Conservation (phyloP, 2,888 invertebrate genomes). For the Omphaloscelis lunosa region DNA sequence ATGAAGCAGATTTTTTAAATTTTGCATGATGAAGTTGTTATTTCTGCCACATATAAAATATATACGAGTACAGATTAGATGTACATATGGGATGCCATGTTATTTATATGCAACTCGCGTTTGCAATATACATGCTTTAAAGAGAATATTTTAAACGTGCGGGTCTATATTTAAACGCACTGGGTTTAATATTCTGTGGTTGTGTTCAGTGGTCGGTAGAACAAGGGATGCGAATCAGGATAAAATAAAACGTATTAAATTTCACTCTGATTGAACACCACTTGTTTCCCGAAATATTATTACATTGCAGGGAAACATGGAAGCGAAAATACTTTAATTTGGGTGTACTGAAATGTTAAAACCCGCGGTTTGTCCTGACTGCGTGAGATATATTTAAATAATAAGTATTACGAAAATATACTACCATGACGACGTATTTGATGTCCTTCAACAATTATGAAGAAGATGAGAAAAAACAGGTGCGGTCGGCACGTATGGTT, state of each 20-base stretch:
- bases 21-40: neutral
- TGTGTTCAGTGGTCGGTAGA: neutral
- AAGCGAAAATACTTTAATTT: neutral
- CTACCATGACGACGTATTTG: neutral
- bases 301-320: no score
- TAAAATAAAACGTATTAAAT: neutral
- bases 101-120: neutral
- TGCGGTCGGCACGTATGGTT: no score
- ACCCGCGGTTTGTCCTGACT: neutral
- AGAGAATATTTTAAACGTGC: neutral
- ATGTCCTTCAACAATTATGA: neutral
- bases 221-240: slow-evolving; percentile 1
- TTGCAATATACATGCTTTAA: neutral
- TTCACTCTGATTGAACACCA: neutral
- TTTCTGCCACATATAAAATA: neutral
- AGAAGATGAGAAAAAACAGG: neutral
- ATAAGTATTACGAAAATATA: neutral
- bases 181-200: slow-evolving; percentile 20
- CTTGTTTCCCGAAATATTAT: neutral
- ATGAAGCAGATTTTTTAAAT: slow-evolving; percentile 6
- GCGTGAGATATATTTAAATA: neutral
- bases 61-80: neutral
- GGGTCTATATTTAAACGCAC: neutral
- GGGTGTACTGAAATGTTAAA: neutral
- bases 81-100: neutral